Evolutionary conservation across 1,140 invertebrate species (phyloP).

Genomic region (Drosophila prosaltans): DNA sequence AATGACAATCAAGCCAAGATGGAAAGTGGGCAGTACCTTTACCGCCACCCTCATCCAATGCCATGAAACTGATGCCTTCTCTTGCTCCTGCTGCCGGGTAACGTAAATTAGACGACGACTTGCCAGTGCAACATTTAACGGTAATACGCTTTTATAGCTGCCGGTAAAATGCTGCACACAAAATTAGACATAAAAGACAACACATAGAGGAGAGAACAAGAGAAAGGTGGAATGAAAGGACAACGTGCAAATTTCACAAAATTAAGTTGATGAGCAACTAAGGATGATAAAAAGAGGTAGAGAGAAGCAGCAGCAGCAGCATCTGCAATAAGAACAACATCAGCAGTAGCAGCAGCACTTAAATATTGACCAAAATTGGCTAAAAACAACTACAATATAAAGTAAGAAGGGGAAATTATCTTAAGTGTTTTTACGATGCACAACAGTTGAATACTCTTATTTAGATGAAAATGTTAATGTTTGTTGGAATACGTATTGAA

Average conservation of each 20-base stretch:
- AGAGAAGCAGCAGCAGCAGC: not conserved
- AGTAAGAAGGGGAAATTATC: conserved; percentile 3
- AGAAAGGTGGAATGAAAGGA: not conserved
- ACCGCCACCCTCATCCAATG: not conserved
- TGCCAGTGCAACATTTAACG: conserved; percentile 76
- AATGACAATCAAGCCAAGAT: conserved; percentile 80
- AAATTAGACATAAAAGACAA: conserved; percentile 79
- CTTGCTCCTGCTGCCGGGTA: conserved; percentile 49
- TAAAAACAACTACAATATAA: conserved; percentile 84
- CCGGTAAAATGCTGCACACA: conserved; percentile 72
- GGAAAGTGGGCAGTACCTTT: conserved; percentile 70
- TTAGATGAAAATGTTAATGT: no score
- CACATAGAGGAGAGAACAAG: not conserved
- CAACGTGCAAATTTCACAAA: conserved; percentile 67
- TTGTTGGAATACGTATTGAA: no score
- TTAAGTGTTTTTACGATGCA: conserved; percentile 26
- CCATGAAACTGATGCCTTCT: conserved; percentile 20
- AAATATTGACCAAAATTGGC: conserved; percentile 84
- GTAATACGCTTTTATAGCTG: conserved; percentile 81
- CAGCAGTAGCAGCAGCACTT: conserved; percentile 64
- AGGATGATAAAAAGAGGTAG: conserved; percentile 17
- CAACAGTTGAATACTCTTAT: conserved; percentile 26
- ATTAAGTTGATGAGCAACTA: conserved; percentile 72
- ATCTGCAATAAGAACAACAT: conserved; percentile 19
- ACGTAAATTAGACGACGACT: conserved; percentile 79